Conservation (phyloP, 2,888 invertebrate genomes). For the Sipha maydis region DNA sequence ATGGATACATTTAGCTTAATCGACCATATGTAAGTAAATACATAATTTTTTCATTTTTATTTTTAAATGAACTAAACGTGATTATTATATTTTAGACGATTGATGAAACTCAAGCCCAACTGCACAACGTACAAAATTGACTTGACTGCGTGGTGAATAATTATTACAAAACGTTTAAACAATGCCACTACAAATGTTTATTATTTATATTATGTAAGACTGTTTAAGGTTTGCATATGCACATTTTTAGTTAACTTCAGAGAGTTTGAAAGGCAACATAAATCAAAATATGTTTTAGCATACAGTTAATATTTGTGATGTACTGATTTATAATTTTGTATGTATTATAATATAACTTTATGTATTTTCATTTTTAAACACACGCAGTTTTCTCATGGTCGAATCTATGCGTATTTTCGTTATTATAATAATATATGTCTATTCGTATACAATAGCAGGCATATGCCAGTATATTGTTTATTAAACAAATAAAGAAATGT, state of each 20-base stretch:
- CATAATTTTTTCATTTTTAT: neutral
- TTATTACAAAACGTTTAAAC: neutral
- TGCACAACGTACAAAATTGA: constrained; percentile 45
- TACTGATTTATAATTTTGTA: too few species aligned
- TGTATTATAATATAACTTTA: too few species aligned
- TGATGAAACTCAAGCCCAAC: constrained; percentile 24
- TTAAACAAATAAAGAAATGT: too few species aligned
- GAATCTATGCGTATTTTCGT: too few species aligned
- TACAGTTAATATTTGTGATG: neutral
- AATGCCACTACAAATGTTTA: neutral
- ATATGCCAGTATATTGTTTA: too few species aligned
- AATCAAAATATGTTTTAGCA: neutral
- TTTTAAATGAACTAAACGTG: neutral
- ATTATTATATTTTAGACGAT: neutral
- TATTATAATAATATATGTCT: too few species aligned
- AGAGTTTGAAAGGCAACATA: too few species aligned
- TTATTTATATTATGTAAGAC: neutral
- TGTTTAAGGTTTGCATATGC: too few species aligned
- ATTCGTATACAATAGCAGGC: too few species aligned
- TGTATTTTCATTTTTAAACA: too few species aligned
- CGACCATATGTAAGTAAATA: constrained; percentile 47
- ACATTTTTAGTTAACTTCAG: too few species aligned
- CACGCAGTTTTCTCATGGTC: too few species aligned
- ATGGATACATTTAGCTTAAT: constrained; percentile 18
- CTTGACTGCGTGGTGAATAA: constrained; percentile 30